These are phyloP conservation scores for Hippopotamus amphibius DNA, from an alignment of 2,113 vertebrate species.

Conservation along the genomic window DNA sequence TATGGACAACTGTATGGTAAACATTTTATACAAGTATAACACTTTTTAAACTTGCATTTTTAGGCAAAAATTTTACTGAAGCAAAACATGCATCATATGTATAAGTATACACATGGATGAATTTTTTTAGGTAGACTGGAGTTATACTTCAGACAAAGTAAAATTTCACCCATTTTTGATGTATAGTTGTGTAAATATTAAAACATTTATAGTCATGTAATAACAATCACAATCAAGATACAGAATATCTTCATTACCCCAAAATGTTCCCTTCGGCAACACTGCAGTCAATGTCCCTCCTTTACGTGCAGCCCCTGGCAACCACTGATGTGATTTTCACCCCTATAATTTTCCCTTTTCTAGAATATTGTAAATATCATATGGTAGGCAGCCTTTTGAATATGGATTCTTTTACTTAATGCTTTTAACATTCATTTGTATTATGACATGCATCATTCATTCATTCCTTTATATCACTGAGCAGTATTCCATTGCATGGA, in stretches of 20 bases:
- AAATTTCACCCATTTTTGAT: background rate
- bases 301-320: background rate
- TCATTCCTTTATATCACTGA: conserved; percentile 34
- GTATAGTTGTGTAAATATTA: background rate
- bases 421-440: background rate
- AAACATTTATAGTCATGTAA: background rate
- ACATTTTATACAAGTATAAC: background rate
- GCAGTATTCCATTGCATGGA: background rate
- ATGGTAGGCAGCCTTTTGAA: background rate
- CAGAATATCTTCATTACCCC: background rate
- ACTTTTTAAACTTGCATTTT: background rate
- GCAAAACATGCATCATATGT: background rate
- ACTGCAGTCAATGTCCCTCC: background rate
- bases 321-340: background rate
- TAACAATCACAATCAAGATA: background rate
- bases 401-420: conserved; percentile 24
- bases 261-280: background rate
- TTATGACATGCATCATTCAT: background rate
- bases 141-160: background rate
- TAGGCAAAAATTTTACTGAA: conserved; percentile 28
- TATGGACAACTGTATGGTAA: background rate
- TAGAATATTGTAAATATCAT: conserved; percentile 28
- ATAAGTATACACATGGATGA: background rate
- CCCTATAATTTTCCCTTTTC: background rate
- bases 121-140: background rate